phyloP scores from a whole-genome alignment of 1,140 invertebrate species.

The Bombus waltoni region DNA sequence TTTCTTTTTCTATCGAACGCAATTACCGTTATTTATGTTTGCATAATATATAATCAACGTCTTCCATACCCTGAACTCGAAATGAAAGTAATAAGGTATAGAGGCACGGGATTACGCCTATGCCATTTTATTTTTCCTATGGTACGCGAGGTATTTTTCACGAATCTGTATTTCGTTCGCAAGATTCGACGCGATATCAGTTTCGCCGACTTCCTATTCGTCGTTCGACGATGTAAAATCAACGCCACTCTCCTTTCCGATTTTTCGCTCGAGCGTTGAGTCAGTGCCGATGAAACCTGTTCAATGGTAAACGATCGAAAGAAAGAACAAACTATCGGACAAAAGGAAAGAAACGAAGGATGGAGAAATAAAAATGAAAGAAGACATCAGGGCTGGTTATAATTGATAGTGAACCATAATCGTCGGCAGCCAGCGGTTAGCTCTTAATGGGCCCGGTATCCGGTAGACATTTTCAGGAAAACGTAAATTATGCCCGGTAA shows the following conservation, averaged over 20 bases:
- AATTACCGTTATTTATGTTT: neutral
- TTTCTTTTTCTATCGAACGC: too few species aligned
- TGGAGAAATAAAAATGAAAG: neutral
- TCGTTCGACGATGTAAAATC: neutral
- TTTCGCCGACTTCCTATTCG: neutral
- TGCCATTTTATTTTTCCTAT: neutral
- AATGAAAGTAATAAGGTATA: neutral
- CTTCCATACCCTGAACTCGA: neutral
- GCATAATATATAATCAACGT: neutral
- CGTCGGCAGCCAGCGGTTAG: conserved; percentile 31
- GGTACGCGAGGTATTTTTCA: too few species aligned
- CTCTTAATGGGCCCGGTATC: conserved; percentile 55
- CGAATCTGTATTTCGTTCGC: neutral
- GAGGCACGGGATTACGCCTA: neutral
- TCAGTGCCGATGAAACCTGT: neutral
- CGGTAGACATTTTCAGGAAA: conserved; percentile 50
- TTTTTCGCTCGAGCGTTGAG: neutral
- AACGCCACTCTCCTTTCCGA: neutral
- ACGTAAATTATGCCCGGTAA: conserved; percentile 62
- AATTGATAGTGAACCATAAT: conserved; percentile 52
- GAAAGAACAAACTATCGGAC: neutral
- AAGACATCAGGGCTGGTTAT: neutral
- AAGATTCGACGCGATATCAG: neutral
- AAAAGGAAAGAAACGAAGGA: too few species aligned
- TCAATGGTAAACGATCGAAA: neutral